Evolutionary conservation across 2,888 invertebrate genomes (phyloP).

Genomic region (Hymenopus coronatus): DNA sequence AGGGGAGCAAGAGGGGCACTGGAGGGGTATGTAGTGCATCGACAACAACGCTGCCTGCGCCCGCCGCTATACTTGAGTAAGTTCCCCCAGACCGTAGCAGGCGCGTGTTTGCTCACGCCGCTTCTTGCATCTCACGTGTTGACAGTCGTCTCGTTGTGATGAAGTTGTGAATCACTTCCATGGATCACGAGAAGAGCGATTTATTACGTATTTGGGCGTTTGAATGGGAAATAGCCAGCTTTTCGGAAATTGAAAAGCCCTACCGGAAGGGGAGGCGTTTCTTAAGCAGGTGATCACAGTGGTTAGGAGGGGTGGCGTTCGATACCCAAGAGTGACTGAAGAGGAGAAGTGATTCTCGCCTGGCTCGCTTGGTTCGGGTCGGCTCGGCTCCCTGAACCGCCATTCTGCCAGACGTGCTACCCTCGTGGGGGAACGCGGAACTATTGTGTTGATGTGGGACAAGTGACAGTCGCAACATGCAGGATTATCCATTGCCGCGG

Average conservation of each 20-base stretch:
- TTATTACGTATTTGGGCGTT: background rate
- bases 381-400: background rate
- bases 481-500: background rate
- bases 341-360: background rate
- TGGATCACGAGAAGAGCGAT: background rate
- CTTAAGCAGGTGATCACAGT: background rate
- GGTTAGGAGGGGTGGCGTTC: background rate
- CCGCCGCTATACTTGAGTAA: background rate
- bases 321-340: background rate
- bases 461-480: background rate
- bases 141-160: background rate
- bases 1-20: constrained; percentile 10
- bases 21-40: constrained; percentile 1
- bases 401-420: background rate
- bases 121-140: background rate
- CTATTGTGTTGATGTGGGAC: background rate
- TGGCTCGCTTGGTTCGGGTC: background rate
- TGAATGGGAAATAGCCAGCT: background rate
- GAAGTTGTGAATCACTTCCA: background rate
- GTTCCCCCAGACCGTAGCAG: background rate
- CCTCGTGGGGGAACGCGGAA: background rate
- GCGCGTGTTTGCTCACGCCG: background rate
- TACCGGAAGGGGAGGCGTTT: background rate
- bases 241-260: background rate
- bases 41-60: background rate